Percentiles rank a stretch among this genome's conserved stretches.
These are phyloP conservation scores for Drosophila macrospina DNA, from an alignment of 2,888 invertebrate genomes.

Conservation along the genomic window DNA sequence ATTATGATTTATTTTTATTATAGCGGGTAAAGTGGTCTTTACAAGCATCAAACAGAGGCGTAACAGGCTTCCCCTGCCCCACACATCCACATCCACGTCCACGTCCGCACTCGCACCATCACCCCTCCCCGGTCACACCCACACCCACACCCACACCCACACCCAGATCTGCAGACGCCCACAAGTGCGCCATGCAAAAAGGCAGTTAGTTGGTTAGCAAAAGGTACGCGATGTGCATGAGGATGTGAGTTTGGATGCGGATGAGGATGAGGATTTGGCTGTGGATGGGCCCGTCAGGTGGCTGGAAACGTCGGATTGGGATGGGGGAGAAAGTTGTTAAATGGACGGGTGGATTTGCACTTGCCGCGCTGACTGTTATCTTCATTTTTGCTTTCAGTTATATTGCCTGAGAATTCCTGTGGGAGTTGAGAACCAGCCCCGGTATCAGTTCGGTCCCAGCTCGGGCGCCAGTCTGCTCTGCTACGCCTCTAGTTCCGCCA, in stretches of 20 bases:
- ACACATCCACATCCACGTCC: not conserved
- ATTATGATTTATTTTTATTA: constrained; percentile 86
- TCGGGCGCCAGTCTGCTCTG: constrained; percentile 3
- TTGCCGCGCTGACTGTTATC: constrained; percentile 82
- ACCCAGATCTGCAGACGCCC: constrained; percentile 40
- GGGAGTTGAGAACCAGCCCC: constrained; percentile 64
- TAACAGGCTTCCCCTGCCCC: constrained; percentile 30
- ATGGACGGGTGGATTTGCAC: constrained; percentile 84
- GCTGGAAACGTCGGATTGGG: constrained; percentile 6
- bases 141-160: not conserved
- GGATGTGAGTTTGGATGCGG: constrained; percentile 30
- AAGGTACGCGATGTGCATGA: constrained; percentile 49
- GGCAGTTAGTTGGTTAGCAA: constrained; percentile 77
- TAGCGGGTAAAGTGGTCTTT: constrained; percentile 84
- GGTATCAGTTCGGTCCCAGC: constrained; percentile 26
- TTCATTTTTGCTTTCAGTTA: constrained; percentile 84
- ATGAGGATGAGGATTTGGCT: constrained; percentile 21
- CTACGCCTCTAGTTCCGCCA: constrained; percentile 6
- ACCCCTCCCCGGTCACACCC: not conserved
- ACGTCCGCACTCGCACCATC: not conserved
- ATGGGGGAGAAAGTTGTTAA: constrained; percentile 77
- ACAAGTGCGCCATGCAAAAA: constrained; percentile 68
- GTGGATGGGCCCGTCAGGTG: constrained; percentile 51
- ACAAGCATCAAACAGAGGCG: constrained; percentile 80
- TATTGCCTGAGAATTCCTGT: constrained; percentile 83